These are phyloP conservation scores for Brenthis ino DNA, from an alignment of 2,888 invertebrate species.

Conservation along the genomic window DNA sequence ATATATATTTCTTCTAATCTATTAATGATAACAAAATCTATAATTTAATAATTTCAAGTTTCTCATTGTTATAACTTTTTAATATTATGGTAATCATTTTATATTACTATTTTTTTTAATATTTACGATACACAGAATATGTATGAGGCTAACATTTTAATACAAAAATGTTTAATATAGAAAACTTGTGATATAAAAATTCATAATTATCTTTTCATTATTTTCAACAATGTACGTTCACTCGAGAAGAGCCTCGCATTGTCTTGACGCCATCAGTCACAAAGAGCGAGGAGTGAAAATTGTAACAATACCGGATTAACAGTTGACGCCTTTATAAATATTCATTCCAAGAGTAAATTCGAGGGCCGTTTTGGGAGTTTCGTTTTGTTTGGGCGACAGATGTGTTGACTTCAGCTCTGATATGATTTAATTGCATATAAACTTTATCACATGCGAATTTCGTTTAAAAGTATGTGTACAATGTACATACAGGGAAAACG, in stretches of 20 bases:
- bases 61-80: not conserved
- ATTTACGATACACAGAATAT: too few species aligned
- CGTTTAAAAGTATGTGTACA: not conserved
- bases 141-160: too few species aligned
- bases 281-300: conserved; percentile 62
- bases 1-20: too few species aligned
- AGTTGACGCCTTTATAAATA: conserved; percentile 81
- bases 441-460: conserved; percentile 14
- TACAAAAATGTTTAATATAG: not conserved
- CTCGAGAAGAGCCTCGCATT: conserved; percentile 64
- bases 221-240: conserved; percentile 52
- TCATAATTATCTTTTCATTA: not conserved
- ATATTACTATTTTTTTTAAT: too few species aligned
- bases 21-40: too few species aligned
- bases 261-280: conserved; percentile 77
- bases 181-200: not conserved
- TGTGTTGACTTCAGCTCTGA: conserved; percentile 51
- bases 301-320: conserved; percentile 78
- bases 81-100: not conserved
- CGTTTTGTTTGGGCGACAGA: conserved; percentile 74
- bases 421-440: conserved; percentile 34
- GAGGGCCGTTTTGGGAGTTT: conserved; percentile 60
- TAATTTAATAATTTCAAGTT: too few species aligned
- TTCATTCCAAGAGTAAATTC: conserved; percentile 72
- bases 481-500: not conserved